Evolutionary conservation across 2,888 invertebrate genomes (phyloP), one percentile per base, ranked within the genome.

Genomic region (Eutolmus rufibarbis): DNA sequence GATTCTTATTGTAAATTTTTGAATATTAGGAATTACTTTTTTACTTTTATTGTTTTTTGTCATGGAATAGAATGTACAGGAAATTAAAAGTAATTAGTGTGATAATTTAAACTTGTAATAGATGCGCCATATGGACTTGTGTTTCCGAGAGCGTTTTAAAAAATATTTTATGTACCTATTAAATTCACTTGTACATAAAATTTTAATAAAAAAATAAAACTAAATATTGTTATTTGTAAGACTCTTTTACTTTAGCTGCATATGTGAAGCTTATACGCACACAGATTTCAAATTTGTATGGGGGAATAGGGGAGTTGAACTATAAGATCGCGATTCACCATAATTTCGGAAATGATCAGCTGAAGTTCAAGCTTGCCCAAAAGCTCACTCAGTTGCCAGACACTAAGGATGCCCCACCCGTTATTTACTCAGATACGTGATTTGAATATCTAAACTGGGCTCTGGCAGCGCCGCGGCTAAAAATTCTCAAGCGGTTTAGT

Each of bases 391-490:
- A 19, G n/a, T 4, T 51, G 8, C n/a, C n/a, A n/a, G 19, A 19
- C 34, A 34, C 57, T 16, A 37, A n/a, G 82, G 56, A n/a, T 23
- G 28, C 28, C 28, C 8, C 12, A 16, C n/a, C n/a, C 51, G 34
- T 19, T 66, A 40, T 66, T 82, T 81, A 56, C 81, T 66, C n/a
- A 19, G 31, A 28, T 34, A 5, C n/a, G n/a, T 16, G n/a, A 23
- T 82, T 56, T 82, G 57, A 66, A 82, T 82, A 82, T 82, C 40
- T 66, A 66, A 82, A 82, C 40, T 37, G 66, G 23, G 8, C 56
- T 82, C 57, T 57, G 57, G 66, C 57, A 23, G 57, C 78, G n/a
- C 5, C 16, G 56, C 9, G 16, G 56, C 57, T 66, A 56, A 82
- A 51, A 82, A 57, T 37, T 23, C 37, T 57, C 34, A 37, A 9